Conservation (phyloP, 2,888 invertebrate genomes). For the Malthinus seriepunctatus region DNA sequence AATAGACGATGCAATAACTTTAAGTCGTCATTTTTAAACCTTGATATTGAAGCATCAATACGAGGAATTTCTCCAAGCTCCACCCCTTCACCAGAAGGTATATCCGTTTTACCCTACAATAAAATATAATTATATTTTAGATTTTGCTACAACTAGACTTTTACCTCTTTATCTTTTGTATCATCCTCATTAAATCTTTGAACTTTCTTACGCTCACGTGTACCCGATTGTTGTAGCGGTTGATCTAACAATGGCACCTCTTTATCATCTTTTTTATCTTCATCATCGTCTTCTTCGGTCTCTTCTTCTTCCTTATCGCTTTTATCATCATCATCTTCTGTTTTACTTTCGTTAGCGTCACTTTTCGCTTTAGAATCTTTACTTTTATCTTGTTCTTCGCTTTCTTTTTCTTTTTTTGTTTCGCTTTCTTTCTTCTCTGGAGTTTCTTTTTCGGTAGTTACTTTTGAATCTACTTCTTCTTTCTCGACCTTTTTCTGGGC, state of each 20-base stretch:
- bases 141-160: not conserved
- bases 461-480: conserved; percentile 25
- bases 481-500: conserved; percentile 15
- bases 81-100: conserved; percentile 66
- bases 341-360: conserved; percentile 35
- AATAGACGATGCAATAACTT: conserved; percentile 69
- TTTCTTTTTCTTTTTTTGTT: conserved; percentile 24
- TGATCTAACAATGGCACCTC: conserved; percentile 49
- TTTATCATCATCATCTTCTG: conserved; percentile 36
- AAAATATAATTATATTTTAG: conserved; percentile 13
- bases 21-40: conserved; percentile 69
- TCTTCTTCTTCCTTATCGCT: conserved; percentile 34
- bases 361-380: conserved; percentile 34
- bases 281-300: conserved; percentile 41
- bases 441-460: conserved; percentile 27
- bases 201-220: conserved; percentile 51
- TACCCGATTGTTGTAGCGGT: conserved; percentile 48
- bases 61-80: conserved; percentile 71
- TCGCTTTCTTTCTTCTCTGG: conserved; percentile 13
- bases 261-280: conserved; percentile 40
- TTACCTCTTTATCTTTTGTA: conserved; percentile 37
- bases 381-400: conserved; percentile 40
- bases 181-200: conserved; percentile 48
- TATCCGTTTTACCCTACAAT: conserved; percentile 41
- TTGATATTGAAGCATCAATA: conserved; percentile 65